Conservation (phyloP, 2,797 vertebrate genomes). For the Limnodromus scolopaceus region DNA sequence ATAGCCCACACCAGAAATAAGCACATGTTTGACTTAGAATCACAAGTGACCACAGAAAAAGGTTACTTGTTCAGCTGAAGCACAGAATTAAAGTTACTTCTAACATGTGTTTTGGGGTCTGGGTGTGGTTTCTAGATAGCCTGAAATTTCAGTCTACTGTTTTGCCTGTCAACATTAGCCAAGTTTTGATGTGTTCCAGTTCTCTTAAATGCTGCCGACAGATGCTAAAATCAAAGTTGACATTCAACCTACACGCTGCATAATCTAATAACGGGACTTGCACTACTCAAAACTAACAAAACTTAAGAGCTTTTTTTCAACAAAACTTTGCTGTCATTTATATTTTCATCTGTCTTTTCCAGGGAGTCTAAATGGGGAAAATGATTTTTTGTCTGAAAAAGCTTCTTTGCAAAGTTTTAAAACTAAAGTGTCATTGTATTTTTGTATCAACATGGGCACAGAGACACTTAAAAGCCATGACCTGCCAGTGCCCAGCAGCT, state of each 20-base stretch:
- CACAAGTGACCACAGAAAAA: conserved; percentile 49
- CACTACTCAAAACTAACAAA: conserved; percentile 32
- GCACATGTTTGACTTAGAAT: conserved; percentile 18
- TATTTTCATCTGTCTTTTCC: conserved; percentile 28
- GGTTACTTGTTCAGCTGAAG: conserved; percentile 61
- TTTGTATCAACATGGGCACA: not conserved
- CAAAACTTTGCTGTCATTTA: conserved; percentile 24
- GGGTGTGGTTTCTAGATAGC: conserved; percentile 75
- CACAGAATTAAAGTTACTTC: conserved; percentile 49
- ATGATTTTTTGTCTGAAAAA: not conserved
- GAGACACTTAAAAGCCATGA: not conserved
- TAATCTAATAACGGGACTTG: conserved; percentile 49
- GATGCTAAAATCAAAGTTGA: conserved; percentile 60
- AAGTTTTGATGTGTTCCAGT: conserved; percentile 54
- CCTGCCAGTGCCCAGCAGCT: not conserved
- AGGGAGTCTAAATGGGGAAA: not conserved
- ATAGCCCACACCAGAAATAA: conserved; percentile 27
- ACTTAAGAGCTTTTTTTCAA: conserved; percentile 14
- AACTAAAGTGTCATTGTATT: not conserved
- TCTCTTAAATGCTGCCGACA: conserved; percentile 40
- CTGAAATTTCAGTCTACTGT: conserved; percentile 70
- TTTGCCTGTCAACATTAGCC: conserved; percentile 51
- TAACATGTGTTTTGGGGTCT: conserved; percentile 63
- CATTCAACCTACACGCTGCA: not conserved
- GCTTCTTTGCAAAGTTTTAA: not conserved